Evolutionary conservation across 1,140 invertebrate genomes (phyloP), one percentile per base, ranked within the genome.

Genomic region (Diploscapter pachys): DNA sequence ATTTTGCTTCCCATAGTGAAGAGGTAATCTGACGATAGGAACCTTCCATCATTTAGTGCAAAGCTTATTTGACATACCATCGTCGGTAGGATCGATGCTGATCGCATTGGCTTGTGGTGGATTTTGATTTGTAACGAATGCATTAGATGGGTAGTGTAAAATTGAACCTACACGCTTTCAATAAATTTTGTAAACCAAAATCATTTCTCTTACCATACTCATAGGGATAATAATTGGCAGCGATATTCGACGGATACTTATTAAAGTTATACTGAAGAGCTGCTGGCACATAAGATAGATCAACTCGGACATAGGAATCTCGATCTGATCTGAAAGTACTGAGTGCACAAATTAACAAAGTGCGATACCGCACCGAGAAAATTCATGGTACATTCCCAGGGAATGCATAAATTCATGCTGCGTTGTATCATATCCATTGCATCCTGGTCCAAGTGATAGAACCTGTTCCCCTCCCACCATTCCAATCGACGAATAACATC

Each of bases 381-480:
- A 71, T 67, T 71, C 69, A 50, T 71, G 69, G 49, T 55, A 48
- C 9, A 59, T 71, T 2, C 69, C 69, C 5, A 71, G 11, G 50
- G 52, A 50, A 9, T 9, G 8, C 63, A 65, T 65, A 8, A 31
- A 65, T 9, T 8, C 6, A 31, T 13, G 8, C 31, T 9, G 63
- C 31, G 13, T 31, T 31, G 51, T 9, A 59, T 59, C 8, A 65
- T 9, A 65, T 51, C 62, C n/a, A 49, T 74, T 67, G 64, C 73
- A 74, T n/a, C 73, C 73, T n/a, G 52, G 51, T 3, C 73, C 73
- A 8, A 74, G 64, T 9, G 73, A 74, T 9, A 74, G 49, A 11
- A 62, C 63, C 48, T 74, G 73, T 49, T 74, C 73, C 5, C 73
- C 73, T 4, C 73, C 73, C 5, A 68, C 13, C 73, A 74, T 74